Conservation (phyloP, 2,797 vertebrate species). For the Lates japonicus region DNA sequence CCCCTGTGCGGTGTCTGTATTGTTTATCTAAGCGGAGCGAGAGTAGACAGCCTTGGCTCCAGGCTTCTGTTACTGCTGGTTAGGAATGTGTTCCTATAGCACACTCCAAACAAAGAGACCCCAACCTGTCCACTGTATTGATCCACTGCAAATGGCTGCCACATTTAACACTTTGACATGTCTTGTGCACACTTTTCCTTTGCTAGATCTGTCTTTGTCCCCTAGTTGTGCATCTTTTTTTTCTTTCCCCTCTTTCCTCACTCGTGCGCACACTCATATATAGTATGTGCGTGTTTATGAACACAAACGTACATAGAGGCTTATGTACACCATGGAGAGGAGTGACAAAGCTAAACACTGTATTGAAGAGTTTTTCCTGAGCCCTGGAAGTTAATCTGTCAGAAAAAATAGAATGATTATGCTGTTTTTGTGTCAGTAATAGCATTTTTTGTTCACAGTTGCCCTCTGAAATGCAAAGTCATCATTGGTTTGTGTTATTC, state of each 20-base stretch:
- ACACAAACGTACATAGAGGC: constrained; percentile 2
- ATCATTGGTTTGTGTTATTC: constrained; percentile 39
- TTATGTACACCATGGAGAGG: background rate
- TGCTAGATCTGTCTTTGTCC: constrained; percentile 14
- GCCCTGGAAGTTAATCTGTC: constrained; percentile 23
- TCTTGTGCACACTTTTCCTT: constrained; percentile 6
- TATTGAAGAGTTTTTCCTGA: constrained; percentile 28
- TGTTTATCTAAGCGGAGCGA: constrained; percentile 92
- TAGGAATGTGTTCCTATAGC: constrained; percentile 90
- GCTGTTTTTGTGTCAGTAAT: constrained; percentile 32
- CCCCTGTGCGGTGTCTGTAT: constrained; percentile 82
- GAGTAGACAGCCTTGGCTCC: constrained; percentile 91
- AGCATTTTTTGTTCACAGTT: constrained; percentile 40
- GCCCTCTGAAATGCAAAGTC: constrained; percentile 51
- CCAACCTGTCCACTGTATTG: constrained; percentile 87
- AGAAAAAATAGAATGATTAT: constrained; percentile 1
- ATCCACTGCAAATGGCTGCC: constrained; percentile 86
- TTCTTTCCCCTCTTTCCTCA: constrained; percentile 9
- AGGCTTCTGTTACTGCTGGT: constrained; percentile 92
- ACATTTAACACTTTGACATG: constrained; percentile 65
- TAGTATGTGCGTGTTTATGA: background rate
- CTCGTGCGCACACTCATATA: background rate
- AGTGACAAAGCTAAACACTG: constrained; percentile 17
- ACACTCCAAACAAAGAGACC: constrained; percentile 92
- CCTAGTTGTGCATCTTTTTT: constrained; percentile 29